Conservation (phyloP, 2,888 invertebrate species). For the Amorpha juglandis region DNA sequence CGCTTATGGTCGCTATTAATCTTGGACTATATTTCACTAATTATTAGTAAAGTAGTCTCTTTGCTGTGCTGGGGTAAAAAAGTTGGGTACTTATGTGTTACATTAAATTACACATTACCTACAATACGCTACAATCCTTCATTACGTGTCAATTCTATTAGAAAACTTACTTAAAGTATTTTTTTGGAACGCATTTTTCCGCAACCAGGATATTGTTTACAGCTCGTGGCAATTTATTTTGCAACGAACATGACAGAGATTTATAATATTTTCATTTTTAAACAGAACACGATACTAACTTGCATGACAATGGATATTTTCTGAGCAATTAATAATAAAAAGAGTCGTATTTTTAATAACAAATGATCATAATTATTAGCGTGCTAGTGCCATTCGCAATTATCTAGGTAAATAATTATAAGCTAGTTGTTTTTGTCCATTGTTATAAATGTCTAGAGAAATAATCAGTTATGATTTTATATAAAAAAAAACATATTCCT, state of each 20-base stretch:
- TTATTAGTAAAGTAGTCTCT: no score
- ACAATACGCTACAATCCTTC: no score
- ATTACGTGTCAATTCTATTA: no score
- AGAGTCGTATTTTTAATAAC: background rate
- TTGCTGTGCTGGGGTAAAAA: no score
- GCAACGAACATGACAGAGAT: background rate
- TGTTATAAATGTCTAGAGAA: background rate
- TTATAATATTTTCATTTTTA: background rate
- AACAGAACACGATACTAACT: background rate
- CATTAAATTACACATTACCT: no score
- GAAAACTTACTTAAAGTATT: no score
- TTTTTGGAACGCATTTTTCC: no score
- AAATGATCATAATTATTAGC: background rate
- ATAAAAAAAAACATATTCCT: no score
- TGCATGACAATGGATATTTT: background rate
- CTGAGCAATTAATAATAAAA: conserved; percentile 1
- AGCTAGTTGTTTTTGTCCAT: background rate
- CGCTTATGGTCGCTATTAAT: no score
- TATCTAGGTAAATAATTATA: background rate
- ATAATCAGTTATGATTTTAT: no score
- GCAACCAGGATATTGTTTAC: background rate
- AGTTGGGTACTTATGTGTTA: no score
- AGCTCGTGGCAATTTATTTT: background rate
- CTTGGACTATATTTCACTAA: no score
- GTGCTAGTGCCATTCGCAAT: background rate